Evolutionary conservation across 1,140 invertebrate species (phyloP), one percentile per base, ranked within the genome.

Genomic region (Platyscapa corneri): DNA sequence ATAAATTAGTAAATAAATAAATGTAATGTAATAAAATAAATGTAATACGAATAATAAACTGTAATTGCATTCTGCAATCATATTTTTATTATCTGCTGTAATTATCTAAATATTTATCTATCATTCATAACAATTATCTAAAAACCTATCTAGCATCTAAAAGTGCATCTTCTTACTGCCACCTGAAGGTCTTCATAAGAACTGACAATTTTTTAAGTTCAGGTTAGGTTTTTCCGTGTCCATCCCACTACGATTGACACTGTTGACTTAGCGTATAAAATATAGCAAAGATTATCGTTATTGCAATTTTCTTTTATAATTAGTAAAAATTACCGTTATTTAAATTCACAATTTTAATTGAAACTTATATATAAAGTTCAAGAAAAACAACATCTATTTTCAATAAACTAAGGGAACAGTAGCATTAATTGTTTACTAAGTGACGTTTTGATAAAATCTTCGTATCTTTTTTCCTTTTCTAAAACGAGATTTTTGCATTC

Each of bases 391-490:
- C 12, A 37, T 34, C 20, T 37, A 18, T 56, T 56, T 37, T 72
- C 20, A 37, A 74, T n/a, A 7, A n/a, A 16, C 27, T 65, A 84
- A 32, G 12, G 32, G n/a, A 81, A 27, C 14, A 30, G 42, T 39
- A 82, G 46, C 70, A 53, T 76, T 76, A 82, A 78, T 82, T 82
- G 79, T 86, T 86, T 82, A 86, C 60, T 64, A 78, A 86, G 80
- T 82, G 80, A 82, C 80, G 64, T 82, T 86, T 82, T 42, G 30
- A 86, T 46, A 74, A 20, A 79, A 56, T 84, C 30, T 30, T 79
- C 46, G 30, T 60, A 32, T 79, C 64, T 78, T 46, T 53, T 30
- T 60, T 6, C 37, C 8, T 70, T 65, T 27, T 67, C 53, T 49
- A 49, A 23, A 79, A 74, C 76, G 18, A 70, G 20, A 60, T 80